Base-by-base conservation (phyloP, 2,113 vertebrate species). In the Ranitomeya imitator region DNA sequence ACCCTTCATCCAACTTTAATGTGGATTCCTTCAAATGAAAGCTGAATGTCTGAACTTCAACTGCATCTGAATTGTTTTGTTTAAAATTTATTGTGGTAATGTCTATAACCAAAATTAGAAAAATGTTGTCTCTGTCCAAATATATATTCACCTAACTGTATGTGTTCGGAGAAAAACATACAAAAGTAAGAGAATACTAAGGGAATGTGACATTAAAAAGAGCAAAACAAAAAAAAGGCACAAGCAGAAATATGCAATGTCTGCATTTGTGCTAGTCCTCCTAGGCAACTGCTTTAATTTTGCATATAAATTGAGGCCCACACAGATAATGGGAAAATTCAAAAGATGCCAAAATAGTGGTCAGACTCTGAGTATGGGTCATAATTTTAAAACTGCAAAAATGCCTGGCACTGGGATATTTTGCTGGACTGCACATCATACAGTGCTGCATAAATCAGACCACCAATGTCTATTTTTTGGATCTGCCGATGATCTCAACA, bases 371-470 rank as follows among this genome's bases (percentile, higher is more conserved):
- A 71, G 67, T 31, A 26, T 31, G 67, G 23, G n/a, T 37, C 67
- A 71, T 31, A 73, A 73, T 45, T 74, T 18, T 45, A 18, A 11
- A 74, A 74, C 31, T 51, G 0, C 13, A 78, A 19, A 77, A 18
- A 51, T 21, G 9, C 7, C 18, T 59, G 54, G 78, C 54, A 79
- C 55, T 79, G 12, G 23, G 19, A 2, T n/a, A 10, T 16, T 12
- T 26, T 59, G 14, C 23, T 23, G 26, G 16, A 81, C 55, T 81
- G 14, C 13, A 6, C 10, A 37, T 31, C 7, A 55, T 31, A 51
- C 55, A 14, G 26, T 52, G 15, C 31, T 18, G 59, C 59, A 83
- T 86, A 78, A 86, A 86, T 86, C 85, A 87, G 85, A 63, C 85
- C 60, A 69, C 60, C 85, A 79, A 45, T 63, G 26, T 57, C 55